Percentiles rank a stretch among this genome's conserved stretches.
Conservation (phyloP, 2,888 invertebrate species). For the Ornithoptera alexandrae region DNA sequence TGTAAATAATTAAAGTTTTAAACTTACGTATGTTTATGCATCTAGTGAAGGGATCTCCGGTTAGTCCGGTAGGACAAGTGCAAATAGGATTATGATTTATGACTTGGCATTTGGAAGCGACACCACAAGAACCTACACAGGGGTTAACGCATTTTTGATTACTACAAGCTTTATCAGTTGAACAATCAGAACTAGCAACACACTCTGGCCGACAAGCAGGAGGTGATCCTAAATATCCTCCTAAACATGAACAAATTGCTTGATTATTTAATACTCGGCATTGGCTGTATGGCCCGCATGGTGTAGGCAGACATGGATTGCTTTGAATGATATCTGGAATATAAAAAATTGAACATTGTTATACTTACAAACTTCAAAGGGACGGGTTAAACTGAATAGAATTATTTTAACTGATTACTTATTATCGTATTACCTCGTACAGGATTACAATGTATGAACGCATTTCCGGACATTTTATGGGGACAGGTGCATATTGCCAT, state of each 20-base stretch:
- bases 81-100: constrained; percentile 88
- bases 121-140: constrained; percentile 89
- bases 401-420: background rate
- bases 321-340: constrained; percentile 59
- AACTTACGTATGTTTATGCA: constrained; percentile 77
- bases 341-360: constrained; percentile 13
- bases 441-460: constrained; percentile 83
- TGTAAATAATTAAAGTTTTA: background rate
- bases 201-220: constrained; percentile 87
- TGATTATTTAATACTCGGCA: constrained; percentile 82
- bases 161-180: constrained; percentile 84
- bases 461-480: constrained; percentile 85
- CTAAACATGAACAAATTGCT: constrained; percentile 84
- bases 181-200: constrained; percentile 85
- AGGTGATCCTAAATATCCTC: constrained; percentile 82
- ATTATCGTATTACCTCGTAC: constrained; percentile 66
- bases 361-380: background rate
- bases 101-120: constrained; percentile 85
- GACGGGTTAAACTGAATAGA: background rate
- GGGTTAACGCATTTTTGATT: constrained; percentile 87
- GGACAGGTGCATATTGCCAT: constrained; percentile 88
- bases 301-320: constrained; percentile 82
- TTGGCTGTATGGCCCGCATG: constrained; percentile 83
- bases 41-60: constrained; percentile 85
- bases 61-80: constrained; percentile 81